Conservation (phyloP, 2,797 vertebrate species). For the Alcedo quadribrachys region DNA sequence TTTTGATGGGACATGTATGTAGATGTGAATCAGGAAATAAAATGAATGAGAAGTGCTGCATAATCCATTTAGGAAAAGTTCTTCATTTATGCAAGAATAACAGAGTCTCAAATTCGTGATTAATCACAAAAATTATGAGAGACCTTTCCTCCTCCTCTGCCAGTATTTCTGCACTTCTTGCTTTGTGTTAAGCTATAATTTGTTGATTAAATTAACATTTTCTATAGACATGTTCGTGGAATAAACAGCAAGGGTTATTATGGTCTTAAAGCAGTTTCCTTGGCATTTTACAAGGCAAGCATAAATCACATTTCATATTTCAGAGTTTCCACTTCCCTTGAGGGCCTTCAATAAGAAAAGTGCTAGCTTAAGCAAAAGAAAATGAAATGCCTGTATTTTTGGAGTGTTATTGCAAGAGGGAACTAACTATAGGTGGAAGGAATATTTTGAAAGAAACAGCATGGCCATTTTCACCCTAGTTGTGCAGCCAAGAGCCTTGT, state of each 20-base stretch:
- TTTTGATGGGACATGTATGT: slow-evolving; percentile 48
- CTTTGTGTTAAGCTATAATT: slow-evolving; percentile 56
- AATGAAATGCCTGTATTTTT: slow-evolving; percentile 18
- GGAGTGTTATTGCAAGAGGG: background rate
- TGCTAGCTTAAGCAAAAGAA: slow-evolving; percentile 61
- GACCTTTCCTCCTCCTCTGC: slow-evolving; percentile 9
- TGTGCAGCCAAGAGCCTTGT: background rate
- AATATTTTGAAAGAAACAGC: background rate
- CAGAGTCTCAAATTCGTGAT: slow-evolving; percentile 36
- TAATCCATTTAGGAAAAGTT: slow-evolving; percentile 46
- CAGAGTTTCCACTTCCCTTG: slow-evolving; percentile 46
- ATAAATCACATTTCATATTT: slow-evolving; percentile 50
- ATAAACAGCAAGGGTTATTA: slow-evolving; percentile 59
- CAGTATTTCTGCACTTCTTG: slow-evolving; percentile 34
- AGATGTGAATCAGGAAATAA: slow-evolving; percentile 45
- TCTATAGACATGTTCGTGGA: slow-evolving; percentile 43
- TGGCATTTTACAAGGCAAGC: slow-evolving; percentile 65
- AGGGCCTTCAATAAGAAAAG: slow-evolving; percentile 51
- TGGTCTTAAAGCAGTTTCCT: slow-evolving; percentile 48
- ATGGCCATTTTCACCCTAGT: background rate
- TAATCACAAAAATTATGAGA: slow-evolving; percentile 39
- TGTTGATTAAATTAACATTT: slow-evolving; percentile 71
- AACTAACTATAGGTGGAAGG: background rate
- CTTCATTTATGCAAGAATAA: slow-evolving; percentile 51
- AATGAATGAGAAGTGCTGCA: slow-evolving; percentile 15